Evolutionary conservation across 2,797 vertebrate species (phyloP).

Genomic region (Bradypus variegatus): DNA sequence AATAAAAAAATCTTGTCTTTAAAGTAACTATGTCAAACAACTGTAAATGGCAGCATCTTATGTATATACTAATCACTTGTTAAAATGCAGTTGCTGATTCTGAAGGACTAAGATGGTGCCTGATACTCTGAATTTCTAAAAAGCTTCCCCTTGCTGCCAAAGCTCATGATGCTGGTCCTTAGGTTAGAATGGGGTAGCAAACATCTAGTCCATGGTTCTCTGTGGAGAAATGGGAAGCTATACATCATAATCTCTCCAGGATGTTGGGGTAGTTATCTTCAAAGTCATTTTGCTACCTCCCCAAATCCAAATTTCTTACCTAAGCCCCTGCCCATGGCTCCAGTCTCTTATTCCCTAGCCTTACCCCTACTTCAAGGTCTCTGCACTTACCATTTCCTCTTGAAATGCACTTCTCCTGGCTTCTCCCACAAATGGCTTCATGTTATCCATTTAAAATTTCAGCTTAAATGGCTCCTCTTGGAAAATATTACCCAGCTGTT

Average conservation of each 20-base stretch:
- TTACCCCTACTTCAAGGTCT: neutral
- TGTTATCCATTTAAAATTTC: neutral
- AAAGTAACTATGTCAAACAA: neutral
- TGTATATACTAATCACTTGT: neutral
- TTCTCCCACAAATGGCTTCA: neutral
- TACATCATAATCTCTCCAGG: neutral
- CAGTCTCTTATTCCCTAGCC: neutral
- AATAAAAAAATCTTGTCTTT: neutral
- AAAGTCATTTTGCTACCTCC: conserved; percentile 1
- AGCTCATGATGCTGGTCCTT: neutral
- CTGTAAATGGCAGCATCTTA: neutral
- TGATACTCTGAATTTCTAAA: conserved; percentile 4
- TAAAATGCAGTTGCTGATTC: neutral
- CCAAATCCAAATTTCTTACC: neutral
- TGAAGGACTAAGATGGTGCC: neutral
- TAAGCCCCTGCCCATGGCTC: neutral
- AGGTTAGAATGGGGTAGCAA: neutral
- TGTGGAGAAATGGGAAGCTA: neutral
- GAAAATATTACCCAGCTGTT: neutral
- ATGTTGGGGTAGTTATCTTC: neutral
- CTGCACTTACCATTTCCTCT: neutral
- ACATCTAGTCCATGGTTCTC: neutral
- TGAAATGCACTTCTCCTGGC: neutral
- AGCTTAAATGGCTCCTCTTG: neutral
- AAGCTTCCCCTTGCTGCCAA: neutral